A percentile compares a stretch with the other conserved stretches of the same genome.
Evolutionary conservation across 2,888 invertebrate genomes (phyloP).

Genomic region (Drosophila setosimentum): DNA sequence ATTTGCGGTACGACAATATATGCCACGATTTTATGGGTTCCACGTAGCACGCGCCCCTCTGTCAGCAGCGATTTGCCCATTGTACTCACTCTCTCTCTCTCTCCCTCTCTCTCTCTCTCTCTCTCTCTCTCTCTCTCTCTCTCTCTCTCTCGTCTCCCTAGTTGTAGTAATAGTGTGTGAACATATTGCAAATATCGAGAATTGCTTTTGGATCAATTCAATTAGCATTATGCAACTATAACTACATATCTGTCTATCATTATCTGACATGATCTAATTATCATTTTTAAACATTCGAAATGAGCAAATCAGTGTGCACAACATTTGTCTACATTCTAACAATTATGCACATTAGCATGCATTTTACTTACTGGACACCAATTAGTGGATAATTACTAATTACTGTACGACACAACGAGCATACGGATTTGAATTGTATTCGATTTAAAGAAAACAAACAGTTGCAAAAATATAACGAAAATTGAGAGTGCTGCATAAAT

Average conservation of each 20-base stretch:
- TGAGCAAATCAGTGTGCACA: background rate
- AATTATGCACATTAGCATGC: background rate
- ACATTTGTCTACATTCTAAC: background rate
- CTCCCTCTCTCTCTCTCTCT: background rate
- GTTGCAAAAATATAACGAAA: background rate
- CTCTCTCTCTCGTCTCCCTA: background rate
- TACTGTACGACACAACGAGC: background rate
- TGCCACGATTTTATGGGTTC: conserved; percentile 76
- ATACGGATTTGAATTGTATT: background rate
- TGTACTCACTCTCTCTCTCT: conserved; percentile 23
- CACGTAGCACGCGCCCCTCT: conserved; percentile 72
- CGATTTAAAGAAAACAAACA: background rate
- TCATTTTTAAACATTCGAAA: background rate
- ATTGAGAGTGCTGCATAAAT: accelerated
- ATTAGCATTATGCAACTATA: conserved; percentile 23
- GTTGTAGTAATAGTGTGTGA: background rate
- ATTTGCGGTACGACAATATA: conserved; percentile 69
- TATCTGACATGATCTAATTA: background rate
- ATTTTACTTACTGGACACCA: conserved; percentile 6
- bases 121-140: background rate
- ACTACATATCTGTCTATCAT: background rate
- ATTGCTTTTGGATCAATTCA: conserved; percentile 28
- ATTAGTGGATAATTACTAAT: conserved; percentile 12
- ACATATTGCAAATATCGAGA: background rate
- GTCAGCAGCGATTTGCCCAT: conserved; percentile 46